Evolutionary conservation across 1,140 invertebrate species (phyloP), one percentile per base, ranked within the genome.

Genomic region (Agrypnia vestita): DNA sequence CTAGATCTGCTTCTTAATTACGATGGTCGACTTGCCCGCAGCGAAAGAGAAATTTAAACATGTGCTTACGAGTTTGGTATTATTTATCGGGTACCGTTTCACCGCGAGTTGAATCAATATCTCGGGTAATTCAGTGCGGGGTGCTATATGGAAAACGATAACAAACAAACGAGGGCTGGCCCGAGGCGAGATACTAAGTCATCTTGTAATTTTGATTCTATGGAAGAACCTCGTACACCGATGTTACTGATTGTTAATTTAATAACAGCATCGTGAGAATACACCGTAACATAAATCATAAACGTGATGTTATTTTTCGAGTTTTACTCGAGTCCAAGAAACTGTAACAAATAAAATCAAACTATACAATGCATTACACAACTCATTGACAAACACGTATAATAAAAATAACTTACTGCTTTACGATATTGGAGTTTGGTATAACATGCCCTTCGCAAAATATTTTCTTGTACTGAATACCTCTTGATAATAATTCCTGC

Each of bases 391-490:
- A 35, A 35, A 35, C 1, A 35, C 6, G 6, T 35, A 35, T 3
- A 3, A 51, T 13, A 8, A 56, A 56, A 56, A 56, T 15, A 56
- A 78, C 80, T 69, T 77, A 82, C 81, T 76, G 53, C 17, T 51
- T 44, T 44, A 75, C 35, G 8, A 82, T 56, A 8, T 49, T 0
- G 7, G 17, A 10, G 17, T 35, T 53, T 0, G 81, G 81, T 59
- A 82, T 61, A 4, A 49, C 43, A 43, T 82, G 81, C 4, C 81
- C 81, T 73, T 76, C 35, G 21, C 61, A 71, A 15, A 71, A 55
- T 53, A 82, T 76, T 79, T 79, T 82, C 71, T 61, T n/a, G 25
- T 82, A 61, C n/a, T 71, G 1, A 15, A 82, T 71, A 10, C 62
- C 47, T 4, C 76, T 51, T n/a, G 13, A 17, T 11, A 15, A 47